Base-by-base conservation (phyloP, 2,888 invertebrate genomes). In the Heliconius cydno region DNA sequence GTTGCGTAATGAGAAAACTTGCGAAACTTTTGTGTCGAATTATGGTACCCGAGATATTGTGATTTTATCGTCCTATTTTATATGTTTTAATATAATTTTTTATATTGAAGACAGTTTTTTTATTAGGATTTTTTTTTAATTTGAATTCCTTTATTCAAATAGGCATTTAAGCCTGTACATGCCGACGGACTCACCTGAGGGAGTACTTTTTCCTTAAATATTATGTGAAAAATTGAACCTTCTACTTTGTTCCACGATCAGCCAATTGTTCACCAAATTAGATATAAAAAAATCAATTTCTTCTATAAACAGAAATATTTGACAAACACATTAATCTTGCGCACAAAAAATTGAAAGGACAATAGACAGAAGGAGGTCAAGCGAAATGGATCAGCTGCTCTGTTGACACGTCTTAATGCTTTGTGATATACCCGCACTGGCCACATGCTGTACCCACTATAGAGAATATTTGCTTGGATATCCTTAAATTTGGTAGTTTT, bases 361-460 rank as follows among this genome's bases (percentile, higher is more conserved):
- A 65, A 72, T 65, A 30, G 76, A 79, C 77, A 52, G 75, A 77
- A 76, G 75, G 75, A 66, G 81, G 79, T 75, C 81, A 78, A 46
- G 30, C 66, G 71, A 79, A 79, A 79, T 79, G 60, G 81, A 81
- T 81, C 81, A 81, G 79, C 81, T 81, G 81, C 52, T 71, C 30
- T 75, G 77, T 81, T 74, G 77, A 71, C 74, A 66, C 79, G 63
- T 81, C 63, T 79, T 79, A 77, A 79, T 79, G 77, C 75, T 71
- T 66, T 70, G n/a, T 75, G 57, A 80, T 67, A 72, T 72, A 74
- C 77, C 65, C 63, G 70, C n/a, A 76, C 63, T 52, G 68, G 25
- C 67, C 72, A 73, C 65, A 75, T 65, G 65, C 22, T 28, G 63
- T 28, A 65, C 52, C 52, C 52, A 19, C 13, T 65, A 46, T 25